Base-by-base conservation (phyloP, 1,140 invertebrate genomes). In the Diachasma alloeum region DNA sequence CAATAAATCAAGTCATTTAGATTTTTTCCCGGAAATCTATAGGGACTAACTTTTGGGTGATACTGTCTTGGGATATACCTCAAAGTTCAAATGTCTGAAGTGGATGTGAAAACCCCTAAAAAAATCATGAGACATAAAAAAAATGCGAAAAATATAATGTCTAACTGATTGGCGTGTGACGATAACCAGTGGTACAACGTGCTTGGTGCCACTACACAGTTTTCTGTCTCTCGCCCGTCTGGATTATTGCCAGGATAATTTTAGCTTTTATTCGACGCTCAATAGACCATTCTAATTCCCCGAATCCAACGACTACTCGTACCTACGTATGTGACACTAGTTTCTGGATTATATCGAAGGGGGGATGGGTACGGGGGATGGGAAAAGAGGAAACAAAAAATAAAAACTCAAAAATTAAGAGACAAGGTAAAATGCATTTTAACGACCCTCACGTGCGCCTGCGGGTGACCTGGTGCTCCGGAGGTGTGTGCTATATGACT, bases 181-280 rank as follows among this genome's bases (percentile, higher is more conserved):
- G 74, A 76, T 76, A 76, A 76, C 77, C 59, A 53, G 26, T 68
- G 46, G 72, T 74, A 74, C 72, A 70, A 56, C 72, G 59, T 63
- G 59, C 59, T 63, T 63, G 59, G 19, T 63, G 24, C 22, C 24
- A 63, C 37, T 72, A 56, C 31, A 74, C 74, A 63, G 69, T 80
- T 81, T 80, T 80, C 81, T 77, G 77, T 82, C 79, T 83, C 76
- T 80, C 59, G 74, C 76, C 9, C 74, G 42, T 82, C 78, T 84
- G 83, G 83, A 84, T 83, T 78, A 81, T 80, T 84, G 83, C 83
- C 83, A 84, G 81, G 72, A 59, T 83, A 84, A 83, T 83, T 84
- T 84, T 84, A 83, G 83, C 79, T 81, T 84, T 84, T 84, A 84
- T 84, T 84, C 82, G 78, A 83, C 81, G 82, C 81, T 83, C 82